Conservation (phyloP, 2,797 vertebrate genomes). For the Bradypodion ventrale region DNA sequence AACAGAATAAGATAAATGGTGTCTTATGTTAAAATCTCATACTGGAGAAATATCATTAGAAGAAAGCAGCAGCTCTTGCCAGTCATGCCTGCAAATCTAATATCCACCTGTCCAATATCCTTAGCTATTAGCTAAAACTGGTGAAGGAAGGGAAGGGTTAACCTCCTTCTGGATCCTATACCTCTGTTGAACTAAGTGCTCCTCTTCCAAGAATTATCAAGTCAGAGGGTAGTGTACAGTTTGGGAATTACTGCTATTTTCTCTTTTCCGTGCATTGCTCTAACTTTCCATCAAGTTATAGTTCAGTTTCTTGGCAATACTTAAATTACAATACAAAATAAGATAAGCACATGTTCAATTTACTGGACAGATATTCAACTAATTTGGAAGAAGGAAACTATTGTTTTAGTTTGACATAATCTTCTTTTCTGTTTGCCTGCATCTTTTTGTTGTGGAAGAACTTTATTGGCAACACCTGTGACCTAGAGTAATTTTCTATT, state of each 20-base stretch:
- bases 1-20: not conserved
- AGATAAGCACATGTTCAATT: constrained; percentile 7
- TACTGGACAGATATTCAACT: constrained; percentile 35
- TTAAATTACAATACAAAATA: not conserved
- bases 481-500: constrained; percentile 9
- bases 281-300: not conserved
- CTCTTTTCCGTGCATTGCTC: constrained; percentile 27
- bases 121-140: not conserved
- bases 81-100: not conserved
- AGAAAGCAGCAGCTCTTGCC: not conserved
- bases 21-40: not conserved
- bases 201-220: not conserved
- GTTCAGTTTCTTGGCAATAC: not conserved
- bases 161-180: not conserved
- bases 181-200: not conserved
- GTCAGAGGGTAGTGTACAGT: not conserved
- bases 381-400: constrained; percentile 38
- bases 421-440: constrained; percentile 36
- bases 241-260: not conserved
- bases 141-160: not conserved
- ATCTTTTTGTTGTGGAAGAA: constrained; percentile 26
- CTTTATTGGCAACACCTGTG: constrained; percentile 40
- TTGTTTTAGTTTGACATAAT: constrained; percentile 34
- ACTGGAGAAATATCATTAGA: not conserved
- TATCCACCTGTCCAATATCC: not conserved